Conservation (phyloP, 1,140 invertebrate genomes). For the Stratiolaelaps scimitus region DNA sequence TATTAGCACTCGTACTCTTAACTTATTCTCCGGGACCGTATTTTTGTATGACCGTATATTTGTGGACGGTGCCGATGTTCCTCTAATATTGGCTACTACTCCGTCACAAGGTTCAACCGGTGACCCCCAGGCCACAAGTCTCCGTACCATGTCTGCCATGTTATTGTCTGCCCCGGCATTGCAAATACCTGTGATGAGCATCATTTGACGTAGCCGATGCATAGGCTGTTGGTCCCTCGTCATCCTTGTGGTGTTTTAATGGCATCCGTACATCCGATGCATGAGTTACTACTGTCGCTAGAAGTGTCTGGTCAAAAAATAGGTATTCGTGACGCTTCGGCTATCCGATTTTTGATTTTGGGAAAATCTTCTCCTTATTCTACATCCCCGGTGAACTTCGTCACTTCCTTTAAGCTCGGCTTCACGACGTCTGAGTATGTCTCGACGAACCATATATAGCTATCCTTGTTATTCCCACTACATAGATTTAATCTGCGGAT, state of each 20-base stretch:
- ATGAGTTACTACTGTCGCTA: background rate
- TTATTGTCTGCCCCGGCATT: background rate
- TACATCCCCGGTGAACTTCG: background rate
- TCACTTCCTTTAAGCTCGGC: background rate
- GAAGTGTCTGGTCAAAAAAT: background rate
- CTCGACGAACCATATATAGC: background rate
- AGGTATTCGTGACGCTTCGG: background rate
- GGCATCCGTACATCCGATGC: constrained; percentile 6
- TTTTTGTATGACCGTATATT: too few species aligned
- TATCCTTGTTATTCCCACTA: background rate
- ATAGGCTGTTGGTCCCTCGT: too few species aligned
- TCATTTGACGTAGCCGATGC: too few species aligned
- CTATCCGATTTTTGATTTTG: background rate
- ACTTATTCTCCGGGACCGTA: too few species aligned
- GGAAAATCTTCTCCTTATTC: background rate
- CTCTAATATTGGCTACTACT: background rate
- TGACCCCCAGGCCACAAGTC: background rate
- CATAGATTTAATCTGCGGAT: background rate
- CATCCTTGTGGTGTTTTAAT: too few species aligned
- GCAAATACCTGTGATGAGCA: too few species aligned
- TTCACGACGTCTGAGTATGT: background rate
- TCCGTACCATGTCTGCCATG: background rate
- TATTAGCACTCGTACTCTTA: too few species aligned
- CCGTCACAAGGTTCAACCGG: background rate
- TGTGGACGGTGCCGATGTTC: background rate